Percentiles rank a stretch among this genome's conserved stretches.
phyloP scores from a whole-genome alignment of 1,140 invertebrate species.

The Drosophila neocordata region DNA sequence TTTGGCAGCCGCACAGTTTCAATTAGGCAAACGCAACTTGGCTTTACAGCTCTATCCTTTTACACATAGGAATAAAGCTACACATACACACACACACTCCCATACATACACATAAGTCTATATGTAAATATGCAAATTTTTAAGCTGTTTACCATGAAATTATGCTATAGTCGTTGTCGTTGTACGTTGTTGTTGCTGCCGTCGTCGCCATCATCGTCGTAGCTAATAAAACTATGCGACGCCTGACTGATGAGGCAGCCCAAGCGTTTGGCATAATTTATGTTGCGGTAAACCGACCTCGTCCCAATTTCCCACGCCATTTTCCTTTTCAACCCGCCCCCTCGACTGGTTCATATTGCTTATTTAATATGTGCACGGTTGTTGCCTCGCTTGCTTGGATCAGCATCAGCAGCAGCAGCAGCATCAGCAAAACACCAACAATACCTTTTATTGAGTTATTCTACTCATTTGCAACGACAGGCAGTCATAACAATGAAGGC shows the following conservation, averaged over 20 bases:
- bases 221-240: slow-evolving; percentile 78
- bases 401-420: slow-evolving; percentile 27
- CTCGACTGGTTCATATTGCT: slow-evolving; percentile 71
- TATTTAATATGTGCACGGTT: slow-evolving; percentile 76
- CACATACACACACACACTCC: slow-evolving; percentile 17
- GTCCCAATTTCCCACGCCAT: slow-evolving; percentile 37
- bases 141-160: slow-evolving; percentile 73
- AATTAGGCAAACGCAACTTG: slow-evolving; percentile 62
- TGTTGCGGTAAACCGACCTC: slow-evolving; percentile 68
- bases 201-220: slow-evolving; percentile 30
- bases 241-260: slow-evolving; percentile 76
- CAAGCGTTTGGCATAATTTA: slow-evolving; percentile 76
- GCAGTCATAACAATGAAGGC: slow-evolving; percentile 67
- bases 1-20: slow-evolving; percentile 73
- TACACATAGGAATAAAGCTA: background rate
- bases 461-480: slow-evolving; percentile 68
- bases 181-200: background rate
- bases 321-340: background rate
- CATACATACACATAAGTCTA: slow-evolving; percentile 30
- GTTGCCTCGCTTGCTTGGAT: slow-evolving; percentile 54
- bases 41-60: slow-evolving; percentile 2
- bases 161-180: slow-evolving; percentile 49
- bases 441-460: slow-evolving; percentile 77
- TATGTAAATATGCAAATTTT: slow-evolving; percentile 66
- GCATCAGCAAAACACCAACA: slow-evolving; percentile 52